A percentile compares a stretch with the other conserved stretches of the same genome.
Conservation (phyloP, 2,888 invertebrate genomes). For the Periphyllus acericola region DNA sequence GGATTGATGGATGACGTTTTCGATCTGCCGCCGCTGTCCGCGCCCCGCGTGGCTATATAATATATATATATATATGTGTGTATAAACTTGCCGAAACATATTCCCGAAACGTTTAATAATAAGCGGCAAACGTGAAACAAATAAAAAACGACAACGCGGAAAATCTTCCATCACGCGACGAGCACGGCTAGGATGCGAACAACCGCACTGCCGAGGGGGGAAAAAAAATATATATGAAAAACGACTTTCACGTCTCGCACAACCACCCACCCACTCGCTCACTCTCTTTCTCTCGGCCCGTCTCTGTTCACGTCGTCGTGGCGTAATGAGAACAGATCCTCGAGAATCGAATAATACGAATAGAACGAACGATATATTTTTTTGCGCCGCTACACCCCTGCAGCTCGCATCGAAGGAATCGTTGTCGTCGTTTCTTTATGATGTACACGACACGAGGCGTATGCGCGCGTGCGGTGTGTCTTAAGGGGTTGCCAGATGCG, state of each 20-base stretch:
- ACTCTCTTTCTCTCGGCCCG: too few species aligned
- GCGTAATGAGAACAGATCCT: constrained; percentile 43
- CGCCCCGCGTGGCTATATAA: background rate
- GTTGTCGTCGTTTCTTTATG: constrained; percentile 43
- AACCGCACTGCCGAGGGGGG: too few species aligned
- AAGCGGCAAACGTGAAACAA: constrained; percentile 47
- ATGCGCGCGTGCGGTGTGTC: constrained; percentile 11
- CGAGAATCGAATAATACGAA: constrained; percentile 56
- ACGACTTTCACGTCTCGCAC: constrained; percentile 47
- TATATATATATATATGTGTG: background rate
- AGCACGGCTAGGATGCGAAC: background rate
- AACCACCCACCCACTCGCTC: background rate
- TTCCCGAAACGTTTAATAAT: constrained; percentile 52
- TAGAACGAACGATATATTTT: constrained; percentile 25
- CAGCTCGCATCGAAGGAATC: background rate
- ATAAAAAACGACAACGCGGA: constrained; percentile 51
- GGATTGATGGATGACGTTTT: constrained; percentile 56
- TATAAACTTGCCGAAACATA: constrained; percentile 33
- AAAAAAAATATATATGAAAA: constrained; percentile 42
- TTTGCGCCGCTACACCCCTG: background rate
- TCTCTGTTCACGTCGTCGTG: background rate
- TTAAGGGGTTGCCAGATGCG: constrained; percentile 62
- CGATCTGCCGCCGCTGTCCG: constrained; percentile 35
- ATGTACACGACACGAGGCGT: constrained; percentile 16
- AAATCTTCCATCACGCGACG: constrained; percentile 10